Conservation (phyloP, 2,797 vertebrate genomes). For the Eremophila alpestris region DNA sequence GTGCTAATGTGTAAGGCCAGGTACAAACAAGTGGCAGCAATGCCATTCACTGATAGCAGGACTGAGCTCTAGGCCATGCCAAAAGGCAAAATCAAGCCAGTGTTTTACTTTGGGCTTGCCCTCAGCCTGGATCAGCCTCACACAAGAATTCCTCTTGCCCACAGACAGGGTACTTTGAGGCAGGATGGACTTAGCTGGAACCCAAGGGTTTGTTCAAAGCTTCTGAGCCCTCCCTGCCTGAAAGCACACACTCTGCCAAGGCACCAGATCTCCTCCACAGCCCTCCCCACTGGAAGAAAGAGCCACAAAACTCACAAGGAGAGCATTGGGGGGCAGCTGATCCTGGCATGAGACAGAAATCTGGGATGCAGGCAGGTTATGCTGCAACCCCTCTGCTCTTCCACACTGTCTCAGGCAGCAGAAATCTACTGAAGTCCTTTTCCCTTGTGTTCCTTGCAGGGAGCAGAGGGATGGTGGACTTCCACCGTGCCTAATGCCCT, state of each 20-base stretch:
- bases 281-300: not conserved
- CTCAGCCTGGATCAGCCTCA: not conserved
- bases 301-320: not conserved
- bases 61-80: not conserved
- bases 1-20: not conserved
- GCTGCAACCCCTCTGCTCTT: not conserved
- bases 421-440: not conserved
- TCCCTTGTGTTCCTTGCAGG: not conserved
- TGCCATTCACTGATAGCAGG: not conserved
- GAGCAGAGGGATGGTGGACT: not conserved
- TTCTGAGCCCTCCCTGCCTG: not conserved
- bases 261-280: not conserved
- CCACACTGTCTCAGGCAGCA: not conserved
- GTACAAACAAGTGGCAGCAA: not conserved
- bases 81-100: not conserved
- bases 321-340: not conserved
- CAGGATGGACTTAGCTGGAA: not conserved
- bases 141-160: fast-evolving
- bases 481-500: not conserved
- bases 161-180: not conserved
- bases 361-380: not conserved
- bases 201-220: not conserved
- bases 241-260: not conserved
- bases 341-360: not conserved
- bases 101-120: not conserved